These are phyloP conservation scores for Nymphalis polychloros DNA, from an alignment of 2,888 invertebrate species.

Conservation along the genomic window DNA sequence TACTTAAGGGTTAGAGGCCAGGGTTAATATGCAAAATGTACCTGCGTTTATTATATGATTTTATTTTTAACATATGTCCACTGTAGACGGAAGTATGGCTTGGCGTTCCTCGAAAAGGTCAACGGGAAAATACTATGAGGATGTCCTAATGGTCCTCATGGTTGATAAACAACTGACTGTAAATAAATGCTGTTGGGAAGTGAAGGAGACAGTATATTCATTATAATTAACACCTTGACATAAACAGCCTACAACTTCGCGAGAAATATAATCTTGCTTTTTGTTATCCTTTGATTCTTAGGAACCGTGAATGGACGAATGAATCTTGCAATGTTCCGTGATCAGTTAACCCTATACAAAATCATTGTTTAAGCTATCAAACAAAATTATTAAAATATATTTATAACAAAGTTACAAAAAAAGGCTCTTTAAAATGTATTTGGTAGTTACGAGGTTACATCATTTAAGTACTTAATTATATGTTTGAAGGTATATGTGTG, in stretches of 20 bases:
- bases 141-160: conserved; percentile 30
- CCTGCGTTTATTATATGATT: conserved; percentile 14
- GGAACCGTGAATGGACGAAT: too few species aligned
- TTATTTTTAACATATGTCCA: conserved; percentile 28
- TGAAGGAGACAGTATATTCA: conserved; percentile 22
- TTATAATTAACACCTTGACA: not conserved
- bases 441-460: too few species aligned
- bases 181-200: conserved; percentile 26
- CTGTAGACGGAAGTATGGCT: conserved; percentile 26
- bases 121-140: conserved; percentile 38
- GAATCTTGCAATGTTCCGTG: too few species aligned
- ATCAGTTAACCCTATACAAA: too few species aligned
- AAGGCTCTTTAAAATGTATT: too few species aligned
- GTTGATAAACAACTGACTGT: conserved; percentile 18
- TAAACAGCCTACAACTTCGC: not conserved
- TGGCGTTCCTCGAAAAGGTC: conserved; percentile 27
- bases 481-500: not conserved
- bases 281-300: too few species aligned
- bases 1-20: conserved; percentile 5
- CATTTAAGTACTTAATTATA: too few species aligned
- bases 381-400: not conserved
- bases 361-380: too few species aligned
- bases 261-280: too few species aligned
- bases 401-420: too few species aligned
- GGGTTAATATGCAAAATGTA: conserved; percentile 11